A percentile compares a stretch with the other conserved stretches of the same genome.
Conservation (phyloP, 2,113 vertebrate genomes). For the Petrocephalus zakoni region DNA sequence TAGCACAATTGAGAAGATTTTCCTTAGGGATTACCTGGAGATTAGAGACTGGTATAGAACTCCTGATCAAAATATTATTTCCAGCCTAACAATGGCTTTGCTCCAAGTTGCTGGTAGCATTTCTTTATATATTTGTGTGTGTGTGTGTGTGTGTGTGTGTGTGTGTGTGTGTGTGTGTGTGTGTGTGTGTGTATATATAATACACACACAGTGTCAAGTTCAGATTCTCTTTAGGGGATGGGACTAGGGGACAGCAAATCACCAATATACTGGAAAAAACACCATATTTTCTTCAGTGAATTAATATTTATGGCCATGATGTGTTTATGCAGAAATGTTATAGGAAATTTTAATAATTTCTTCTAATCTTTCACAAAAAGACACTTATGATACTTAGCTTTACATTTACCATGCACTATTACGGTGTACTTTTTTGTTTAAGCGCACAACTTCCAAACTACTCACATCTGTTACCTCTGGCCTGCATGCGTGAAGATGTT, state of each 20-base stretch:
- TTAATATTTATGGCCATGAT: background rate
- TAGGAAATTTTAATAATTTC: background rate
- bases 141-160: too few relatives aligned
- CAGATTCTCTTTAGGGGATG: background rate
- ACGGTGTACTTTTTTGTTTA: background rate
- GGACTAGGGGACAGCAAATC: background rate
- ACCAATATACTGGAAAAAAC: background rate
- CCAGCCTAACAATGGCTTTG: background rate
- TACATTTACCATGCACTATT: background rate
- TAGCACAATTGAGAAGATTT: background rate
- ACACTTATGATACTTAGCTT: background rate
- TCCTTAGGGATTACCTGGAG: background rate
- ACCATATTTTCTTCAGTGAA: background rate
- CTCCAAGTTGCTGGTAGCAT: background rate
- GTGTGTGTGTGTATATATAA: too few relatives aligned
- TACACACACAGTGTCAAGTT: background rate
- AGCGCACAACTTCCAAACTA: background rate
- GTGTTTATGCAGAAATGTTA: background rate
- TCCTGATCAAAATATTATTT: background rate
- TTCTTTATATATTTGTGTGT: too few relatives aligned
- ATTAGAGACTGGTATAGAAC: background rate
- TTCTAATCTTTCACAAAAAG: background rate
- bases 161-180: too few relatives aligned
- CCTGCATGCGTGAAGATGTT: background rate
- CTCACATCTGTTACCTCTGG: background rate